These are phyloP conservation scores for Thalassophryne amazonica DNA, from an alignment of 2,797 vertebrate genomes.

Conservation along the genomic window DNA sequence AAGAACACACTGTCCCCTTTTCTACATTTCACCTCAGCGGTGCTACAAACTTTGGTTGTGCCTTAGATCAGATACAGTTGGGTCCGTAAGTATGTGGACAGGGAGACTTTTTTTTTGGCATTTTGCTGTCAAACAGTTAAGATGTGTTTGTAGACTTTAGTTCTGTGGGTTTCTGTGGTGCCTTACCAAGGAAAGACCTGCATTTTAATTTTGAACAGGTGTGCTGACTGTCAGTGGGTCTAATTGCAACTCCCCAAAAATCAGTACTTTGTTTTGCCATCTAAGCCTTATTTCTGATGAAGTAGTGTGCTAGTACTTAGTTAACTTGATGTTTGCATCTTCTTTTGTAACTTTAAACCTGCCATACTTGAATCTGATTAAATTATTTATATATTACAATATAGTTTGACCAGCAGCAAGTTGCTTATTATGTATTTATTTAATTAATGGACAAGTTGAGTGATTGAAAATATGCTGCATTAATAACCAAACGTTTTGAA, in stretches of 20 bases:
- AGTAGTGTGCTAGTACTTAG: no score
- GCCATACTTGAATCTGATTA: conserved; percentile 77
- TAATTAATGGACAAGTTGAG: conserved; percentile 14
- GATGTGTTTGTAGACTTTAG: no score
- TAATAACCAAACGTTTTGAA: conserved; percentile 18
- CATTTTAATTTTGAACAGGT: no score
- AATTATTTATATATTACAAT: conserved; percentile 59
- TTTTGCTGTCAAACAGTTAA: no score
- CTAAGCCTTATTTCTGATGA: no score
- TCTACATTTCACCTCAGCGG: conserved; percentile 3
- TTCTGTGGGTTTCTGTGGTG: no score
- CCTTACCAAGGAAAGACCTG: no score
- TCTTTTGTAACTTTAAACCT: conserved; percentile 72
- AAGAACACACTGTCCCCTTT: conserved; percentile 11
- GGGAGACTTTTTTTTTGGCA: no score
- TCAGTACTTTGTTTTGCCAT: no score
- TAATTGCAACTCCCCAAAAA: no score
- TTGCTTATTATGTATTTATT: conserved; percentile 55
- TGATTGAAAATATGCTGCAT: conserved; percentile 16
- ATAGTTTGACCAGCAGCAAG: conserved; percentile 39
- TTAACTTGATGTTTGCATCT: conserved; percentile 15
- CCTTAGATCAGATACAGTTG: conserved; percentile 14
- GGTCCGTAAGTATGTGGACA: no score
- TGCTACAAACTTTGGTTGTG: conserved; percentile 1
- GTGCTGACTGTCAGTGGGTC: no score